phyloP scores from a whole-genome alignment of 2,888 invertebrate genomes.

The Trichacis sp. region DNA sequence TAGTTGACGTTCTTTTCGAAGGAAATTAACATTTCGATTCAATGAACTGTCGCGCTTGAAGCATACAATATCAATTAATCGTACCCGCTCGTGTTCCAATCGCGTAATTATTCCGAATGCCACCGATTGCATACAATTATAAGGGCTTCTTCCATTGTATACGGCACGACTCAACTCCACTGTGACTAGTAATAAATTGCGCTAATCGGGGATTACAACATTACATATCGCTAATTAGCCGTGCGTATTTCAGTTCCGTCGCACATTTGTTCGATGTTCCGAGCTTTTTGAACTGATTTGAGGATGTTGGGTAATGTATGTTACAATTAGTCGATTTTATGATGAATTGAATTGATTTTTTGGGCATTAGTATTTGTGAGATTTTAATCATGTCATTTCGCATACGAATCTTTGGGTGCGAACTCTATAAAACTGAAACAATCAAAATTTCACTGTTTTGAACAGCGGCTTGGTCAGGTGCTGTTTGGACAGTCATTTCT shows the following conservation, averaged over 20 bases:
- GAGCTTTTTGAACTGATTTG: too few relatives aligned
- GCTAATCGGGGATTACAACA: conserved; percentile 30
- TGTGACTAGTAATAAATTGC: conserved; percentile 23
- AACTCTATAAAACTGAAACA: too few relatives aligned
- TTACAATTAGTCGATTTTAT: too few relatives aligned
- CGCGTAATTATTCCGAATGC: conserved; percentile 40
- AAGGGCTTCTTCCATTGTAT: conserved; percentile 20
- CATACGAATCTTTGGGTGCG: too few relatives aligned
- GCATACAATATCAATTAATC: conserved; percentile 27
- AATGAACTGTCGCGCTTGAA: conserved; percentile 20
- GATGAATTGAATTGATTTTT: too few relatives aligned
- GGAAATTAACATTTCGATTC: conserved; percentile 30
- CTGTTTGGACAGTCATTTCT: too few relatives aligned
- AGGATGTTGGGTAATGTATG: too few relatives aligned
- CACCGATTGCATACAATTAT: conserved; percentile 34
- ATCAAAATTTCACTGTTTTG: too few relatives aligned
- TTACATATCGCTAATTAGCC: conserved; percentile 19
- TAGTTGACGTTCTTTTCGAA: conserved; percentile 6
- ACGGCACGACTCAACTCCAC: conserved; percentile 12
- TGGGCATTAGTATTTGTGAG: too few relatives aligned
- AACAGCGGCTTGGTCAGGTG: too few relatives aligned
- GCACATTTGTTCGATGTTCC: too few relatives aligned
- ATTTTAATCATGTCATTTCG: too few relatives aligned
- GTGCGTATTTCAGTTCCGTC: neutral
- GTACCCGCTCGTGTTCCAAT: conserved; percentile 18